Base-by-base conservation (phyloP, 2,797 vertebrate genomes). In the Chloroceryle inda region DNA sequence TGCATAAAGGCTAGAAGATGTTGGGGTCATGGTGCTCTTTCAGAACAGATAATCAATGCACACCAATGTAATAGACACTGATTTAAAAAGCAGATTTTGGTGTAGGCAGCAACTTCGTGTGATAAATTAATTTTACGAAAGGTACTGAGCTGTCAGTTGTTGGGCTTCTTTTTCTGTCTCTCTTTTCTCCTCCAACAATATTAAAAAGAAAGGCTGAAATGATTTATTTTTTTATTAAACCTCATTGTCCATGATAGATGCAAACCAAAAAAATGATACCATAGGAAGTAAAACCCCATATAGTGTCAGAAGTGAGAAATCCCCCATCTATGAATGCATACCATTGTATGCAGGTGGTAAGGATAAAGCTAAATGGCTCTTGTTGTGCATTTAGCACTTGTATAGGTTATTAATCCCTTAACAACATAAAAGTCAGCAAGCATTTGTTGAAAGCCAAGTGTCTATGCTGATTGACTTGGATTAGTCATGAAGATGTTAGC, bases 1-100 rank as follows among this genome's bases (percentile, higher is more conserved):
- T 71, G 92, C 92, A 83, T 89, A 88, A 91, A 89, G 38, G 29
- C 56, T 85, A 29, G 29, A 50, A 29, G 61, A 68, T 52, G 66
- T 72, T 49, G 66, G 42, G 38, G 33, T 52, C 49, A 18, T 14
- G 37, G 49, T 80, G 9, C 38, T 80, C 45, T 78, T 87, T 91
- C 35, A 68, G 81, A 92, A 69, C 22, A 68, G 72, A 64, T 59
- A 52, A 59, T 72, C 58, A 37, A 0, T 45, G 22, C 49, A 3
- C 13, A 52, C 12, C 10, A 11, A 21, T 86, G 35, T 55, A 78
- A 52, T 13, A 31, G 15, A 44, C 13, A 38, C 21, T 18, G 31
- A 59, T 79, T 59, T 58, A 35, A 91, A 76, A 85, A 10, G 38
- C 3, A 2, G 13, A 35, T 88, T 92, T 92, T 53, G 9, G 37